phyloP scores from a whole-genome alignment of 2,113 vertebrate genomes.

The Ochotona curzoniae region DNA sequence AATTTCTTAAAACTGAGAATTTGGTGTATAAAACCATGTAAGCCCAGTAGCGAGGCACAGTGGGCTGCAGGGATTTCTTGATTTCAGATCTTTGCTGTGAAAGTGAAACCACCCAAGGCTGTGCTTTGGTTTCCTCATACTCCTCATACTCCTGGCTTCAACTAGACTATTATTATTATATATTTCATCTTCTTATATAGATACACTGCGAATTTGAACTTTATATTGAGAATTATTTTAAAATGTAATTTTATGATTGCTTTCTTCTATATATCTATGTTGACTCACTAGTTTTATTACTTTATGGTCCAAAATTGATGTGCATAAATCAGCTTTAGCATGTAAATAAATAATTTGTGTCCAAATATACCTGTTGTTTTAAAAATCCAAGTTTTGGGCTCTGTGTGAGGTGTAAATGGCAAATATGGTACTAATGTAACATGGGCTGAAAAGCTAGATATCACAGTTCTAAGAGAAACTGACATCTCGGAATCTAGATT shows the following conservation, averaged over 20 bases:
- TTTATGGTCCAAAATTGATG: background rate
- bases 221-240: background rate
- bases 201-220: background rate
- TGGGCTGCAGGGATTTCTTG: background rate
- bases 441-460: background rate
- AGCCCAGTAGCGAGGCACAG: background rate
- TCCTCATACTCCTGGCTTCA: background rate
- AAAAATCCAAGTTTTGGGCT: background rate
- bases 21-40: background rate
- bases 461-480: background rate
- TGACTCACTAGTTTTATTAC: constrained; percentile 7
- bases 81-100: background rate
- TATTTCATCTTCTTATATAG: constrained; percentile 39
- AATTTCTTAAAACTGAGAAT: constrained; percentile 37
- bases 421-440: background rate
- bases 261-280: constrained; percentile 10
- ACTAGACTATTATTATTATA: background rate
- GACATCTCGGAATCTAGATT: background rate
- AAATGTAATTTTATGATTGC: background rate
- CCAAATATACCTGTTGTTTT: background rate
- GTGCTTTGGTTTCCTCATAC: background rate
- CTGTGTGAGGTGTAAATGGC: background rate
- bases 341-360: background rate
- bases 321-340: background rate
- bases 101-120: background rate